A percentile compares a stretch with the other conserved stretches of the same genome.
phyloP scores from a whole-genome alignment of 2,113 vertebrate genomes.

The Grus americana region DNA sequence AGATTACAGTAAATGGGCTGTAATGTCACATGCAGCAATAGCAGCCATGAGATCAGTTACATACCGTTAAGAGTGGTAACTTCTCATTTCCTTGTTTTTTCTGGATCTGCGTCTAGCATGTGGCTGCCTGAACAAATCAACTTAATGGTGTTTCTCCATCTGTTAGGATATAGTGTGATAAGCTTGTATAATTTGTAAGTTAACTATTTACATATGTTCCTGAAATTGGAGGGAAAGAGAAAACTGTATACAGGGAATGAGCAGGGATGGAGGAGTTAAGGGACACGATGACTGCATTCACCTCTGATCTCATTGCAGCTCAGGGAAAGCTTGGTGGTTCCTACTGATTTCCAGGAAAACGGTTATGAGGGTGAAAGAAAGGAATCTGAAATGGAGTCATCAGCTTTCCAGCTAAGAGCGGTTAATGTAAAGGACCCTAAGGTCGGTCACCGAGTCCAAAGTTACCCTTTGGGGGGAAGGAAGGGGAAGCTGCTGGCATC shows the following conservation, averaged over 20 bases:
- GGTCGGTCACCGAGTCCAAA: fast-evolving
- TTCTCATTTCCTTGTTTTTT: slow-evolving; percentile 49
- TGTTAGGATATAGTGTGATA: slow-evolving; percentile 38
- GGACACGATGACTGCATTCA: fast-evolving
- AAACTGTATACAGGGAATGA: background rate
- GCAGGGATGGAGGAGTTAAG: background rate
- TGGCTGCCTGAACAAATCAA: slow-evolving; percentile 57
- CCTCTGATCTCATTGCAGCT: background rate
- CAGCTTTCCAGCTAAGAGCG: background rate
- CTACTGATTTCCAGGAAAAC: background rate
- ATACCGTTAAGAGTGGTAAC: background rate
- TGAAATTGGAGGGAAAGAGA: slow-evolving; percentile 33
- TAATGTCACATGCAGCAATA: background rate
- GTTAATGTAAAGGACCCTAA: background rate
- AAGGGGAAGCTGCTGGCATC: background rate
- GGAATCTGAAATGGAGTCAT: background rate
- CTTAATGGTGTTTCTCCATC: slow-evolving; percentile 60
- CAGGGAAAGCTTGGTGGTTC: background rate
- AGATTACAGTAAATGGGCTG: background rate
- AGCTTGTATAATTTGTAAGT: slow-evolving; percentile 61
- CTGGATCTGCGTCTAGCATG: background rate
- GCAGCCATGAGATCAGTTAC: background rate
- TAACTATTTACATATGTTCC: slow-evolving; percentile 70
- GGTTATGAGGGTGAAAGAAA: background rate
- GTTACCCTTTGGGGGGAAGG: background rate